Conservation (phyloP, 2,113 vertebrate species). For the Micromys minutus region DNA sequence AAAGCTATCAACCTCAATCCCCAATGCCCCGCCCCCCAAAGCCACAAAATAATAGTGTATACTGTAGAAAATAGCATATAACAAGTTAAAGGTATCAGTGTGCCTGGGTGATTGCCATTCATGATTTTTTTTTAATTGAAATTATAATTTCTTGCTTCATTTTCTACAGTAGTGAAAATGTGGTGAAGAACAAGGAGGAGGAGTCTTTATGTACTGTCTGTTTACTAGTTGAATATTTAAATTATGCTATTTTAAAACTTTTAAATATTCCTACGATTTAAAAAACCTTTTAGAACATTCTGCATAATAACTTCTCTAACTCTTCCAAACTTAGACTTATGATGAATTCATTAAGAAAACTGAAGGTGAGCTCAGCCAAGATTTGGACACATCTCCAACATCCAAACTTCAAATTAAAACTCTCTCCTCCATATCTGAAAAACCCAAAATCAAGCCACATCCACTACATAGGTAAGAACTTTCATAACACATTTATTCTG, state of each 20-base stretch:
- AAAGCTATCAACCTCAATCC: not conserved
- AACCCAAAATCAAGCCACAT: slow-evolving; percentile 87
- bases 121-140: not conserved
- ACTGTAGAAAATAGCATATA: not conserved
- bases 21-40: not conserved
- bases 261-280: slow-evolving; percentile 42
- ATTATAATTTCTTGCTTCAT: not conserved
- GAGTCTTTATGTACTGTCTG: slow-evolving; percentile 29
- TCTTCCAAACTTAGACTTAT: slow-evolving; percentile 88
- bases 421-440: slow-evolving; percentile 85
- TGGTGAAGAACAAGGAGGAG: not conserved
- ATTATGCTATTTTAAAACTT: slow-evolving; percentile 2
- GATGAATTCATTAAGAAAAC: slow-evolving; percentile 98
- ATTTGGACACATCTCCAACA: slow-evolving; percentile 86
- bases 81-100: not conserved
- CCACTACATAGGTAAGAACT: slow-evolving; percentile 88
- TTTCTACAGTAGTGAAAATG: not conserved
- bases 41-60: not conserved
- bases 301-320: slow-evolving; percentile 51
- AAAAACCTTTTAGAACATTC: slow-evolving; percentile 53
- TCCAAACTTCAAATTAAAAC: slow-evolving; percentile 90
- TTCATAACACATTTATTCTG: slow-evolving; percentile 14
- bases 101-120: slow-evolving; percentile 11
- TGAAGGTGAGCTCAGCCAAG: slow-evolving; percentile 92
- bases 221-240: slow-evolving; percentile 53